Conservation (phyloP, 2,113 vertebrate genomes). For the Rhinopomastus cyanomelas region DNA sequence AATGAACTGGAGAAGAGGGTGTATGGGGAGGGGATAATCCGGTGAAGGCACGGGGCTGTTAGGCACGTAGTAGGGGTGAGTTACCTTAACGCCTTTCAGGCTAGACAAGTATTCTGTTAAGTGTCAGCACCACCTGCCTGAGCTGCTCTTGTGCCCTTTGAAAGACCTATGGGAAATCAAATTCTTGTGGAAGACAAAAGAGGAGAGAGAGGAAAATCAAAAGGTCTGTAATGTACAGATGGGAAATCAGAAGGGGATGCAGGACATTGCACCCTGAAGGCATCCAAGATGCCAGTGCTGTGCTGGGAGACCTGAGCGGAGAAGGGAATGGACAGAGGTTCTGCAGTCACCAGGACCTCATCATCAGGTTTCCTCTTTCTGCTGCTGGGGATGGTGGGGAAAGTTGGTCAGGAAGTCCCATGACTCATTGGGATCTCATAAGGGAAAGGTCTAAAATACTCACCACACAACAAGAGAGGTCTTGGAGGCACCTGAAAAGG, state of each 20-base stretch:
- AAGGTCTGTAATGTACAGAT: not conserved
- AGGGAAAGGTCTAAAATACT: not conserved
- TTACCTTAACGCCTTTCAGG: not conserved
- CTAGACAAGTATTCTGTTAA: not conserved
- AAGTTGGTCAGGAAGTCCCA: slow-evolving; percentile 54
- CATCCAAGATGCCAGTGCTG: too few relatives aligned
- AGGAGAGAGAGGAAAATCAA: not conserved
- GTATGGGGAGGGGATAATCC: not conserved
- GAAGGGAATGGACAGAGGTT: not conserved
- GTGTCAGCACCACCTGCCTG: not conserved
- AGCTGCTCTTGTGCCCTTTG: not conserved
- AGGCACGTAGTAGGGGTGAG: not conserved
- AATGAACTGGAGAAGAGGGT: not conserved
- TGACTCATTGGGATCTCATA: slow-evolving; percentile 20
- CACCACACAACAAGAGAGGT: not conserved
- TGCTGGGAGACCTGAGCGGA: not conserved
- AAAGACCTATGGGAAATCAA: not conserved
- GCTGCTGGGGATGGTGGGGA: not conserved
- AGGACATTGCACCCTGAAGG: not conserved
- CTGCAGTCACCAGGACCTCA: accelerated
- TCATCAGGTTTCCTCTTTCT: slow-evolving; percentile 48
- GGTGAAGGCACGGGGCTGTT: not conserved
- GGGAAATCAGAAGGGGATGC: not conserved
- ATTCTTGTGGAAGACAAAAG: not conserved
- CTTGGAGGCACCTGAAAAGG: not conserved